Evolutionary conservation across 2,113 vertebrate species (phyloP).

Genomic region (Erythrocebus patas): DNA sequence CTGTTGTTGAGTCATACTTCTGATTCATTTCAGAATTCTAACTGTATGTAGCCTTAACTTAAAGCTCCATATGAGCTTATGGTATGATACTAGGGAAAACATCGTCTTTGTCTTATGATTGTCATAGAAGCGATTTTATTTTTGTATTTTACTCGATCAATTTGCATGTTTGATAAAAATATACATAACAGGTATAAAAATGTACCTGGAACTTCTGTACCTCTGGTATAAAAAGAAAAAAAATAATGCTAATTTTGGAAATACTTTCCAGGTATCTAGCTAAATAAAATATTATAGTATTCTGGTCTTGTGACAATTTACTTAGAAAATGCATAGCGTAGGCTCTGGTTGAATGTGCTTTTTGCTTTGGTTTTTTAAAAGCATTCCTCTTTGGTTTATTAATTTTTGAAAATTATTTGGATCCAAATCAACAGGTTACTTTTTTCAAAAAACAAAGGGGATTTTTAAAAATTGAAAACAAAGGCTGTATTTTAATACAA

Average conservation of each 20-base stretch:
- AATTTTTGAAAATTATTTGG: background rate
- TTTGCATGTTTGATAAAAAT: background rate
- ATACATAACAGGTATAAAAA: background rate
- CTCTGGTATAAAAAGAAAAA: background rate
- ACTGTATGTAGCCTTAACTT: background rate
- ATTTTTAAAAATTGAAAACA: background rate
- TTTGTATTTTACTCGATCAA: constrained; percentile 9
- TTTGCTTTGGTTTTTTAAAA: constrained; percentile 24
- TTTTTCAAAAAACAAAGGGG: background rate
- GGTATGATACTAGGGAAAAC: background rate
- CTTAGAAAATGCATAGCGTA: background rate
- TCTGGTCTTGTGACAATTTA: constrained; percentile 14
- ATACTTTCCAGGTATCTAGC: background rate
- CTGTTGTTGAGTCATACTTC: background rate
- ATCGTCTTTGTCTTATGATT: background rate
- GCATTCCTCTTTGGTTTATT: constrained; percentile 12
- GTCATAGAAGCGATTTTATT: background rate
- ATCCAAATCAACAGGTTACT: background rate
- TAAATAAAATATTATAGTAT: background rate
- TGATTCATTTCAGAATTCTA: constrained; percentile 9
- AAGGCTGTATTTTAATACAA: background rate
- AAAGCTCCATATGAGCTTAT: background rate
- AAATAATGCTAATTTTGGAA: background rate
- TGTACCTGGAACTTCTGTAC: background rate
- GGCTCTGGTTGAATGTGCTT: background rate